A percentile compares a stretch with the other conserved stretches of the same genome.
Conservation (phyloP, 2,888 invertebrate species). For the Abrostola triplasia region DNA sequence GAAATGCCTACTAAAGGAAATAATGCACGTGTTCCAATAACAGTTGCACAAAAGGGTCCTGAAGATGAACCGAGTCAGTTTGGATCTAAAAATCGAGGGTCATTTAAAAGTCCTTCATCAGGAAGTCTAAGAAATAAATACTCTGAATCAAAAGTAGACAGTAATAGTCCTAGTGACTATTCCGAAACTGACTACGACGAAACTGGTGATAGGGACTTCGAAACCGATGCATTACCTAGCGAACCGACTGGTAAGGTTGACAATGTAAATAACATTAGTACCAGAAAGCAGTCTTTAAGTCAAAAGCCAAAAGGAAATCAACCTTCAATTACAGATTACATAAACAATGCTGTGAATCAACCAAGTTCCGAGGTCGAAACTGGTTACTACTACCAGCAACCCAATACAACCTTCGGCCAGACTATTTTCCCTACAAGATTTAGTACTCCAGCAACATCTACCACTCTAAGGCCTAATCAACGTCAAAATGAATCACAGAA, state of each 20-base stretch:
- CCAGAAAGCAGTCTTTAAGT: background rate
- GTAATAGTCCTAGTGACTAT: background rate
- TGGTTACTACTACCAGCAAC: constrained; percentile 44
- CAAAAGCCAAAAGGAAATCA: constrained; percentile 9
- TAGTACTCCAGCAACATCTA: constrained; percentile 15
- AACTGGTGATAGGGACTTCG: background rate
- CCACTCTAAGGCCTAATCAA: constrained; percentile 10
- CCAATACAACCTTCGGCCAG: constrained; percentile 25
- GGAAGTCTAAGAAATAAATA: background rate
- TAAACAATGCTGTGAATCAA: constrained; percentile 4
- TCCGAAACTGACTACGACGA: background rate
- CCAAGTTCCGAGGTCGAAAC: constrained; percentile 1
- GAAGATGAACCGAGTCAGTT: background rate
- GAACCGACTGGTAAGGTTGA: background rate
- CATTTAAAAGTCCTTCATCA: constrained; percentile 4
- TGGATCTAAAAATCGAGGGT: background rate
- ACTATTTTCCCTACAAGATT: constrained; percentile 39
- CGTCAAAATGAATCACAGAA: constrained; percentile 7
- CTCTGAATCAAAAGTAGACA: constrained; percentile 10
- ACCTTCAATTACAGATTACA: constrained; percentile 7
- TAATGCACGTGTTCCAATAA: background rate
- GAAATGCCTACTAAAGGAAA: background rate
- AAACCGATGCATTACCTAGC: background rate
- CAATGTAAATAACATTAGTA: background rate
- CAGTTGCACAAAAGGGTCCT: background rate